Conservation (phyloP, 2,797 vertebrate genomes). For the Threskiornis aethiopicus region DNA sequence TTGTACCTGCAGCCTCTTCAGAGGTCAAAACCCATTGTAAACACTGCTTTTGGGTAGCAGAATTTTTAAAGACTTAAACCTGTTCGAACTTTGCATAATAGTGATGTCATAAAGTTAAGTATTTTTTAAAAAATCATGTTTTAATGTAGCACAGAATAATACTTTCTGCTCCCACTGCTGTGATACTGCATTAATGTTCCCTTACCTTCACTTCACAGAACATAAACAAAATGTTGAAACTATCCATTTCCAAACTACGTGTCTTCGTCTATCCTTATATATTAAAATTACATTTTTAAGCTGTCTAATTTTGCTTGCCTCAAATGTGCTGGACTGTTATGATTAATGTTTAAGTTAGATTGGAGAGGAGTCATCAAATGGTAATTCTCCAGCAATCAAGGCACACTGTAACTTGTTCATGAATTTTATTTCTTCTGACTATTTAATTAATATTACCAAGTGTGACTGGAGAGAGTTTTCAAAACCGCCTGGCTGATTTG, state of each 20-base stretch:
- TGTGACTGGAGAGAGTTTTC: background rate
- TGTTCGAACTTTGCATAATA: background rate
- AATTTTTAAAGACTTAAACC: background rate
- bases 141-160: background rate
- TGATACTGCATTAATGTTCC: background rate
- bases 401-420: background rate
- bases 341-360: background rate
- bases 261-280: background rate
- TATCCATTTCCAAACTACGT: background rate
- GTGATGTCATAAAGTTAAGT: background rate
- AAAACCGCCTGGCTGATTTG: background rate
- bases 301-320: background rate
- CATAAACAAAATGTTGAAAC: background rate
- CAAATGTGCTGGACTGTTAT: background rate
- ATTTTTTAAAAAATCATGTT: background rate
- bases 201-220: background rate
- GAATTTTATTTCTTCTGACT: background rate
- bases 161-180: background rate
- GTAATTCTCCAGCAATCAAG: background rate
- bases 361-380: background rate
- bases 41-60: background rate
- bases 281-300: background rate
- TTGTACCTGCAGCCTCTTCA: background rate
- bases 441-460: background rate
- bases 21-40: background rate